phyloP scores from a whole-genome alignment of 1,140 invertebrate genomes.

The Drosophila tropicalis region DNA sequence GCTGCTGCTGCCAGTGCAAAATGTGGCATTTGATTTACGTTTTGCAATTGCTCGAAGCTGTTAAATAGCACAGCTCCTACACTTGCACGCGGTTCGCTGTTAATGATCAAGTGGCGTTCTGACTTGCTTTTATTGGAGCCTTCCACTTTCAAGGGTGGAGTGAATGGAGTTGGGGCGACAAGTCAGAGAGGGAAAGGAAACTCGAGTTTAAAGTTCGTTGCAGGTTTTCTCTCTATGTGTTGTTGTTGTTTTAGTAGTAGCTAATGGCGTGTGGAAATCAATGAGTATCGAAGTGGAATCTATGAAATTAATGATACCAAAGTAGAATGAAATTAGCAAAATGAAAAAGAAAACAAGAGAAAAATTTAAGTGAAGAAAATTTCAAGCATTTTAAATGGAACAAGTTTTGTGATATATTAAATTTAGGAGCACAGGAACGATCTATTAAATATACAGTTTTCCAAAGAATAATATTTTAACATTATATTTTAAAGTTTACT shows the following conservation, averaged over 20 bases:
- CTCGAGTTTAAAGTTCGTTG: constrained; percentile 29
- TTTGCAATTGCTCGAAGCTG: constrained; percentile 61
- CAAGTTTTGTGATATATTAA: background rate
- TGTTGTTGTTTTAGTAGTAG: constrained; percentile 9
- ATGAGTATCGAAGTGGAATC: constrained; percentile 36
- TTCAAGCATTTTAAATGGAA: background rate
- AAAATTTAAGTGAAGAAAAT: background rate
- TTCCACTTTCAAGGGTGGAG: too few relatives aligned
- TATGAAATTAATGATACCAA: constrained; percentile 20
- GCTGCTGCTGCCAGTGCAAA: constrained; percentile 47
- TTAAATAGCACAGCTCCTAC: constrained; percentile 48
- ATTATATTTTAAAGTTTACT: too few relatives aligned
- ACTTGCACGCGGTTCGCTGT: constrained; percentile 28
- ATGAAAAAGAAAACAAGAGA: background rate
- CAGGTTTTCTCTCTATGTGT: background rate
- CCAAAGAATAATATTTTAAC: too few relatives aligned
- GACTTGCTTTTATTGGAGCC: background rate
- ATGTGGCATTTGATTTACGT: constrained; percentile 76
- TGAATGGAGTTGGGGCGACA: too few relatives aligned
- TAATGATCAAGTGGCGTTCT: constrained; percentile 55
- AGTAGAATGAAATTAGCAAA: constrained; percentile 6
- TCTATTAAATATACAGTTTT: too few relatives aligned
- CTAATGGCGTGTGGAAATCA: constrained; percentile 52
- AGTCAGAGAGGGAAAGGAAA: background rate
- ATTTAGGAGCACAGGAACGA: too few relatives aligned